Base-by-base conservation (phyloP, 30 jellyfish, hydroid and myxozoan genomes). In the Chironex yamaguchii region DNA sequence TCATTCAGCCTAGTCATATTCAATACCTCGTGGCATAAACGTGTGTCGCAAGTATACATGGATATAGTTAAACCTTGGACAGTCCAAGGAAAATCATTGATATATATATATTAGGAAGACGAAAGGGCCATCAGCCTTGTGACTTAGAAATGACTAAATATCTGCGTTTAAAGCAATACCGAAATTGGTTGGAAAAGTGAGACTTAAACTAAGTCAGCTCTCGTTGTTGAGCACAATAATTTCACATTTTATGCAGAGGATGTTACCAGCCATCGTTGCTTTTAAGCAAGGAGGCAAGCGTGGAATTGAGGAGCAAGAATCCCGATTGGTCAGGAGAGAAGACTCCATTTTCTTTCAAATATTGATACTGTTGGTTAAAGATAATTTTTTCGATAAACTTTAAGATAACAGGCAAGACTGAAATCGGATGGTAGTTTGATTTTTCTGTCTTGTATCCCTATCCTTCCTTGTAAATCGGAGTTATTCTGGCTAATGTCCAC, bases 181-280 rank as follows among this genome's bases (percentile, higher is more conserved):
- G 65, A 23, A 21, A 22, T 36, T 28, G 77, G 42, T 22, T 22
- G 4, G 25, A 11, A 4, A 65, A 29, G 64, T 25, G 3, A 58
- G 79, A 29, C 21, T 4, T 29, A 29, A 65, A 65, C 79, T 20
- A 65, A 65, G 62, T 22, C 2, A 65, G 79, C 21, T 65, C 79
- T 4, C 64, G 17, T 2, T 65, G 6, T 11, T 3, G 4, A 23
- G 31, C 62, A 3, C 79, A 51, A 65, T 65, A 65, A 29, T 65
- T 51, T 65, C 31, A 25, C 4, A 65, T 13, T 29, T 65, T 58
- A 77, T 77, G 80, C 89, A 58, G 1, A 17, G 63, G 63, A 51
- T 63, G 51, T 62, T 75, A 75, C 88, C 88, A 75, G 78, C 29
- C 79, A 75, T 75, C 88, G 2, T 74, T 75, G 33, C 53, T 75